Base-by-base conservation (phyloP, 2,888 invertebrate species). In the Nomada hirtipes region DNA sequence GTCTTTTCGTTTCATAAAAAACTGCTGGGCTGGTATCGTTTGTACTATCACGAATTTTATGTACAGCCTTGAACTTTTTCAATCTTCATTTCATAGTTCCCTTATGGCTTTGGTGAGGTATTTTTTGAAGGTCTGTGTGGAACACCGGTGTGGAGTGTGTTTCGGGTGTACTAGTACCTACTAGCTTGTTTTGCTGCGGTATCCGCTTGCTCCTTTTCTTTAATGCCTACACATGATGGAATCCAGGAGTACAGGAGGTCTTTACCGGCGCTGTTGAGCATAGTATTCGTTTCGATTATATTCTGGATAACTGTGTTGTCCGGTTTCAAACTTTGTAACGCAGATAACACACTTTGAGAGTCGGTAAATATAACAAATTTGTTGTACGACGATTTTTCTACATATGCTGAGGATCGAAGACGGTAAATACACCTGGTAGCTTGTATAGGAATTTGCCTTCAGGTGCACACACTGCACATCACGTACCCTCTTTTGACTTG, bases 301-400 rank as follows among this genome's bases (percentile, higher is more conserved):
- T 26, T 53, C 0, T 23, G 42, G 9, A 72, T 63, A 44, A 72
- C 20, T 63, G 55, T 53, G 10, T 72, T 72, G 9, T n/a, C 3
- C 0, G 63, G 55, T 53, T 72, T 13, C 13, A n/a, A 11, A 1
- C 63, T 64, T 64, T 72, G 26, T 10, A 63, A 29, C 2, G 72
- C 47, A 0, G n/a, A 44, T 47, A 72, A 23, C 13, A 23, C 23
- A n/a, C 55, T 63, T 53, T 52, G 4, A 29, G 26, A 55, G n/a
- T 72, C 72, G 7, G 63, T 55, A 1, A 72, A 26, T 0, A 72
- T 44, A n/a, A 63, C 53, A 4, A 63, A 72, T 42, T 72, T 53
- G 9, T 55, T 20, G 42, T 42, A 10, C 7, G 10, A 15, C 23
- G 53, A 13, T 42, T 44, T 26, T 2, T 26, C n/a, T 15, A 63